Base-by-base conservation (phyloP, 2,113 vertebrate genomes). In the Hemibagrus wyckioides region DNA sequence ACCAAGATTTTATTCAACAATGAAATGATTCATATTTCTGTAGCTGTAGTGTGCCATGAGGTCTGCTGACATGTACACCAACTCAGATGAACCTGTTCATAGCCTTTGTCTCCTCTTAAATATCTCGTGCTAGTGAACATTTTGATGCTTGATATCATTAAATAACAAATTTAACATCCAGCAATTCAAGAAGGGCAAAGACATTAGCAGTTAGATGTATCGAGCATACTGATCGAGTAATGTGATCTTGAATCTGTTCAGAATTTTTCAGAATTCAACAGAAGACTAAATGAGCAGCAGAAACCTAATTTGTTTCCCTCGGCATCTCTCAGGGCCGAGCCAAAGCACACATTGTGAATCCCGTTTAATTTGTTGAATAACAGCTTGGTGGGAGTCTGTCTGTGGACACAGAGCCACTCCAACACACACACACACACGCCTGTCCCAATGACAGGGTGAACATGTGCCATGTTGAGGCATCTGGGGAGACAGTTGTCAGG, bases 381-480 rank as follows among this genome's bases (percentile, higher is more conserved):
- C 89, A 88, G 85, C 86, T 83, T 84, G 89, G 50, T 63, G 57
- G 48, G 61, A 84, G 80, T 87, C 69, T 85, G 85, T 86, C 50
- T 90, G 82, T 89, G 80, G 83, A 89, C 65, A 85, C 75, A 84
- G 30, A 84, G 61, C 41, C 65, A 54, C 73, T 87, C 36, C 39
- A 86, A 87, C 82, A 87, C 19, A 79, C 82, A 81, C 69, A 77
- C 50, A 83, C 84, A 80, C 19, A 76, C 77, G 41, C 39, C n/a
- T 69, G 84, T 65, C 84, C 21, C 21, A 44, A 88, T 50, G 65
- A 75, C 61, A 85, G 77, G 61, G 54, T 48, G 69, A 85, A 89
- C 83, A 69, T 77, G 56, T 89, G 86, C 80, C 33, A 77, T 81
- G 54, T 76, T 28, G 39, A 86, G 88, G 87, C 90, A 88, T 87